phyloP scores from a whole-genome alignment of 2,888 invertebrate genomes.

The Graphium colonna region DNA sequence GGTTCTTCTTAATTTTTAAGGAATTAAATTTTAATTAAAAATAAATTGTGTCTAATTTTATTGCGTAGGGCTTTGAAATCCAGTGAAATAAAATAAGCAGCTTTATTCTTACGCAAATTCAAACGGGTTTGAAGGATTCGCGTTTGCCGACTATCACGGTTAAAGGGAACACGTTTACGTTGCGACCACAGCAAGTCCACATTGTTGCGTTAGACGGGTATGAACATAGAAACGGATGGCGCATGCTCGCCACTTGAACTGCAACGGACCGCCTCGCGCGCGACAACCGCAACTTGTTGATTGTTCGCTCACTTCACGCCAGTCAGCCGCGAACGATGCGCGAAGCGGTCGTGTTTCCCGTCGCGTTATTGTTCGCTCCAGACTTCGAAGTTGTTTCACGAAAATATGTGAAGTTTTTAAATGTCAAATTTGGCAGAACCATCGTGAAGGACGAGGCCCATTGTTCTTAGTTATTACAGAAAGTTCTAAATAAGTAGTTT shows the following conservation, averaged over 20 bases:
- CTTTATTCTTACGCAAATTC: constrained; percentile 77
- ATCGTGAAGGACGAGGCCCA: constrained; percentile 45
- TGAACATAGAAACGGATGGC: constrained; percentile 66
- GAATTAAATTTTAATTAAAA: background rate
- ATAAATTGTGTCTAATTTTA: background rate
- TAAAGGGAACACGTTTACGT: constrained; percentile 31
- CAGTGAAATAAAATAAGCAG: too few relatives aligned
- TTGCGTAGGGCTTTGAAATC: too few relatives aligned
- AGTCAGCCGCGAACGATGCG: constrained; percentile 72
- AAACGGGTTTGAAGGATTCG: constrained; percentile 57
- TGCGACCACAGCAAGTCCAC: constrained; percentile 41
- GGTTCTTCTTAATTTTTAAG: too few relatives aligned
- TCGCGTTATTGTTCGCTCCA: constrained; percentile 52
- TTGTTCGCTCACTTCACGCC: constrained; percentile 73
- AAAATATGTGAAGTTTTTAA: constrained; percentile 75
- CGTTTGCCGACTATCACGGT: constrained; percentile 35
- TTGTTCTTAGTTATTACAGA: constrained; percentile 56
- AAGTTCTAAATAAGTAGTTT: constrained; percentile 60
- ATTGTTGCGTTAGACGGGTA: constrained; percentile 51
- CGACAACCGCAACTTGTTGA: constrained; percentile 73
- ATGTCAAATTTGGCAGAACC: constrained; percentile 56
- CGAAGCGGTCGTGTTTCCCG: constrained; percentile 60
- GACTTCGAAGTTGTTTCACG: constrained; percentile 75
- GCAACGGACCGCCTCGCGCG: constrained; percentile 61
- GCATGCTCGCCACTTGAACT: constrained; percentile 56